These are phyloP conservation scores for Mesopsocus fuscifrons DNA, from an alignment of 2,888 invertebrate genomes.

Conservation along the genomic window DNA sequence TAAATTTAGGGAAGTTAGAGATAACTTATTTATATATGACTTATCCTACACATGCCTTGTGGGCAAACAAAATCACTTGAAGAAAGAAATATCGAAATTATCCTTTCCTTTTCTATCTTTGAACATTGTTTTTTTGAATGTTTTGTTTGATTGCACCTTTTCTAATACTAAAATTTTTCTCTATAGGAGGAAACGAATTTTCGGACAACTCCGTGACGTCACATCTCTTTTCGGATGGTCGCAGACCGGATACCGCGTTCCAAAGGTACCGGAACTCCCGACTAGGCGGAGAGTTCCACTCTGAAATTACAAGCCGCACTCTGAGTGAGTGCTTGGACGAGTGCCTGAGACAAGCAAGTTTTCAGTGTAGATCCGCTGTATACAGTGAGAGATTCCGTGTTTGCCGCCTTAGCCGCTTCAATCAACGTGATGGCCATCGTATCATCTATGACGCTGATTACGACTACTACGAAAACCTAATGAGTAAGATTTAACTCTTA, in stretches of 20 bases:
- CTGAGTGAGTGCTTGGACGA: conserved; percentile 81
- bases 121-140: too few relatives aligned
- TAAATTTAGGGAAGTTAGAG: conserved; percentile 5
- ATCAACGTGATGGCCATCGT: conserved; percentile 71
- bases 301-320: conserved; percentile 72
- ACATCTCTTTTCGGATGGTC: conserved; percentile 62
- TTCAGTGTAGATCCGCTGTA: conserved; percentile 74
- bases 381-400: conserved; percentile 73
- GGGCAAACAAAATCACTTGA: too few relatives aligned
- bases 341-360: conserved; percentile 72
- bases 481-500: conserved; percentile 46
- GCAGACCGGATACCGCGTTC: conserved; percentile 75
- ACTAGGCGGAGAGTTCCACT: conserved; percentile 72
- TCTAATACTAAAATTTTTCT: too few relatives aligned
- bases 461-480: conserved; percentile 82
- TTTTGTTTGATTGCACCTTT: too few relatives aligned
- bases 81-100: too few relatives aligned
- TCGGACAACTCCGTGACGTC: conserved; percentile 73
- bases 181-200: conserved; percentile 74
- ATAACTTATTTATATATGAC: conserved; percentile 2
- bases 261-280: conserved; percentile 71
- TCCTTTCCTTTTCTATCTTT: too few relatives aligned
- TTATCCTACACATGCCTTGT: too few relatives aligned
- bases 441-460: conserved; percentile 81
- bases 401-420: conserved; percentile 67